phyloP scores from a whole-genome alignment of 2,797 vertebrate genomes.

The Numenius phaeopus region DNA sequence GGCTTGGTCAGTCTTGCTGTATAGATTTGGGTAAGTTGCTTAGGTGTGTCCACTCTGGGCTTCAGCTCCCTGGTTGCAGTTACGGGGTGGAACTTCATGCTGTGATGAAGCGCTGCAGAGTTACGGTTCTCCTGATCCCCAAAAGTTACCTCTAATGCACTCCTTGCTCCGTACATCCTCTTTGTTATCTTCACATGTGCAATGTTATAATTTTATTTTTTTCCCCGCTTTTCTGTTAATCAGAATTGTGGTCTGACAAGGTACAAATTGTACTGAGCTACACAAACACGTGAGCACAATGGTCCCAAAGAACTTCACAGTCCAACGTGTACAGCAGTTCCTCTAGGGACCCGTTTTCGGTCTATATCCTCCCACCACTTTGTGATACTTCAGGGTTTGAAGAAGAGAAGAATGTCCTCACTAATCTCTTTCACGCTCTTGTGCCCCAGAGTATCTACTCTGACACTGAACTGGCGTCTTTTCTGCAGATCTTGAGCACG shows the following conservation, averaged over 20 bases:
- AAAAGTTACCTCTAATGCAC: background rate
- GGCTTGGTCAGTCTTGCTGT: background rate
- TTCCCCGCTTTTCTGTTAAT: background rate
- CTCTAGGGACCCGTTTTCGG: background rate
- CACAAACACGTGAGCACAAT: background rate
- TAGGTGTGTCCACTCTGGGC: background rate
- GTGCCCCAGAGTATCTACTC: background rate
- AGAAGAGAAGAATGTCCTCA: background rate
- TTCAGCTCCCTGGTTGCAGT: background rate
- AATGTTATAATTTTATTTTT: background rate
- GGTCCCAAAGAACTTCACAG: background rate
- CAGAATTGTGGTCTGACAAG: background rate
- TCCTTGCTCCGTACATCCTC: background rate
- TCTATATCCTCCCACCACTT: background rate
- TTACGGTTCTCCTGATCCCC: background rate
- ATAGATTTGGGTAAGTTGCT: background rate
- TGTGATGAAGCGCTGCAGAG: background rate
- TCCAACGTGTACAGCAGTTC: background rate
- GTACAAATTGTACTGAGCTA: background rate
- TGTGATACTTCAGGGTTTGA: background rate
- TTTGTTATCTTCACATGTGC: background rate
- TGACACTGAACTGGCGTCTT: background rate
- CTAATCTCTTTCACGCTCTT: background rate
- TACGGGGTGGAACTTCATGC: background rate
- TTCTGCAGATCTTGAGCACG: background rate